Base-by-base conservation (phyloP, 2,888 invertebrate genomes). In the Mesorhabditis sp. region DNA sequence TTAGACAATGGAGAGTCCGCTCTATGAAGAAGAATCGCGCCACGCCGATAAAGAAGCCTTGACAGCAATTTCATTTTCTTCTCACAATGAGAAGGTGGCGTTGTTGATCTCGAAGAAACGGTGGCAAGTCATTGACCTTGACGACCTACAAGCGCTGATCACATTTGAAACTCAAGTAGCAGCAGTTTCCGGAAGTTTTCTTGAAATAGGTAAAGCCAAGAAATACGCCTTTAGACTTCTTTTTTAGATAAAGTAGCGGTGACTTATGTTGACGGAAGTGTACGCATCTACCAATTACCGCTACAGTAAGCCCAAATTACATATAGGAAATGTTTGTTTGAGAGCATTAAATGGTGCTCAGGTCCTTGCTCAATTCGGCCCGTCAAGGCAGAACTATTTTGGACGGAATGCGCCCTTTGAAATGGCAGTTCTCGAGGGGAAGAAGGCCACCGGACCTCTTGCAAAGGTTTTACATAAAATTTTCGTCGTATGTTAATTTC, bases 21-120 rank as follows among this genome's bases (percentile, higher is more conserved):
- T 95, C 62, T 95, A 93, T 86, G 98, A 98, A 87, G 89, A 96
- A 86, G 98, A 99, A 86, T 95, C 95, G 66, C 98, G 97, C 86
- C 94, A 95, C 82, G 93, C 98, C 67, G 91, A 94, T 2, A 94
- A 95, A 80, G 88, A 95, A 67, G 95, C 95, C 88, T 75, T 80
- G 13, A 67, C 68, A 41, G 62, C 71, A 13, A 70, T 74, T 41
- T 72, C 74, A 3, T 77, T 65, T 70, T 67, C 74, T 28, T 28
- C 68, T 4, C 92, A 0, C 90, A 97, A 97, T 87, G 95, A 96
- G 85, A 90, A 97, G 67, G 96, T 96, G 0, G 95, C 98, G 44
- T 90, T 99, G 10, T 93, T 98, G 67, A 95, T 98, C 1, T 95
- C 95, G 86, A 92, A 94, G 0, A 94, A 94, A 86, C 94, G 93